phyloP scores from a whole-genome alignment of 2,113 vertebrate species.

The Aspidoscelis tigris region DNA sequence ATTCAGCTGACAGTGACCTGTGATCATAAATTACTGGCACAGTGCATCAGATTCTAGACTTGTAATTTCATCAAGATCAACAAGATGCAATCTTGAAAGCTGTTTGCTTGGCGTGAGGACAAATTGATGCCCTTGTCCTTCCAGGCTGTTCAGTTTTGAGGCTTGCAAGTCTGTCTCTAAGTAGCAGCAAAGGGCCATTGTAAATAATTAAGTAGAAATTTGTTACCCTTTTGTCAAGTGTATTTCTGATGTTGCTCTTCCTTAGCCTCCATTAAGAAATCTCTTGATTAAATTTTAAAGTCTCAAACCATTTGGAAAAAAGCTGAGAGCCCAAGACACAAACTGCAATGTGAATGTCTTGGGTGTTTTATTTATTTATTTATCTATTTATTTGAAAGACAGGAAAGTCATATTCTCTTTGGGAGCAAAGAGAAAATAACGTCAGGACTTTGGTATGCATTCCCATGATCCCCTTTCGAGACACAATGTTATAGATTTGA shows the following conservation, averaged over 20 bases:
- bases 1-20: constrained; percentile 78
- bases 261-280: constrained; percentile 84
- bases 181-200: constrained; percentile 77
- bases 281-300: constrained; percentile 91
- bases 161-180: constrained; percentile 75
- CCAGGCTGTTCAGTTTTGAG: constrained; percentile 73
- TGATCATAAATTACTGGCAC: constrained; percentile 80
- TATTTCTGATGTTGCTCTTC: constrained; percentile 84
- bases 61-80: constrained; percentile 85
- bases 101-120: constrained; percentile 78
- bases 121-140: constrained; percentile 83
- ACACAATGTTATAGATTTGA: constrained; percentile 72
- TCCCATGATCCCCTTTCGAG: constrained; percentile 69
- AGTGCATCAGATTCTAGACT: constrained; percentile 73
- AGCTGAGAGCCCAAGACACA: constrained; percentile 77
- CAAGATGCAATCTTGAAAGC: constrained; percentile 82
- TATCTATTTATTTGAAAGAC: constrained; percentile 13
- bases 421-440: constrained; percentile 77
- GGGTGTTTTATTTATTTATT: background rate
- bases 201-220: constrained; percentile 91
- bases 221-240: constrained; percentile 87
- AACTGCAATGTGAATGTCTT: constrained; percentile 70
- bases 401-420: constrained; percentile 83
- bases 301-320: constrained; percentile 85
- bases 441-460: constrained; percentile 76